Conservation (phyloP, 2,888 invertebrate species). For the Thymelicus lineola region DNA sequence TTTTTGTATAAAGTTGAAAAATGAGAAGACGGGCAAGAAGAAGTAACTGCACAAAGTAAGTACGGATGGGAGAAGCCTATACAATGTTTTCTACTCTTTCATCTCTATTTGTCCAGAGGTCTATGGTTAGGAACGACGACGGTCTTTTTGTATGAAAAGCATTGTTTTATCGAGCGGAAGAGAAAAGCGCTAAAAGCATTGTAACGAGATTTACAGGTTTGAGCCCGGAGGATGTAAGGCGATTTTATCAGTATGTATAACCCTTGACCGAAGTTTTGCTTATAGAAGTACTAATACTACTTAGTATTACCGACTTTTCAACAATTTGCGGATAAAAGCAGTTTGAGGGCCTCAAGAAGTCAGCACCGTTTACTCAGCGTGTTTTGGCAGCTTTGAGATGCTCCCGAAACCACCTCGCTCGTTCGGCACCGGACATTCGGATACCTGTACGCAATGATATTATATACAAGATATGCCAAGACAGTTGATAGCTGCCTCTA, state of each 20-base stretch:
- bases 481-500: too few relatives aligned
- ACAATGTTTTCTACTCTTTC: background rate
- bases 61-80: background rate
- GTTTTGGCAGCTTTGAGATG: too few relatives aligned
- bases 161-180: conserved; percentile 37
- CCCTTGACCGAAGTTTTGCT: conserved; percentile 8
- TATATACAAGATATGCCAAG: too few relatives aligned
- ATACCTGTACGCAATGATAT: too few relatives aligned
- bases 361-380: too few relatives aligned
- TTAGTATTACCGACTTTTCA: background rate
- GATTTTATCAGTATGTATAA: conserved; percentile 27
- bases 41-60: too few relatives aligned
- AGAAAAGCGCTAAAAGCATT: conserved; percentile 36
- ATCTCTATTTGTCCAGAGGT: background rate
- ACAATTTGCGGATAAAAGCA: too few relatives aligned
- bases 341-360: too few relatives aligned
- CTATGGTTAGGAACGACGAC: conserved; percentile 25
- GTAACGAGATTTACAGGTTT: conserved; percentile 32
- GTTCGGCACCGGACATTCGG: too few relatives aligned
- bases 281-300: background rate
- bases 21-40: too few relatives aligned
- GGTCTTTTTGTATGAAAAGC: conserved; percentile 37
- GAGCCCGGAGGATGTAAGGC: conserved; percentile 29
- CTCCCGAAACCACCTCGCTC: too few relatives aligned
- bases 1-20: too few relatives aligned